Evolutionary conservation across 2,797 vertebrate genomes (phyloP), one percentile per base, ranked within the genome.

Genomic region (Catostomus latipinnis): DNA sequence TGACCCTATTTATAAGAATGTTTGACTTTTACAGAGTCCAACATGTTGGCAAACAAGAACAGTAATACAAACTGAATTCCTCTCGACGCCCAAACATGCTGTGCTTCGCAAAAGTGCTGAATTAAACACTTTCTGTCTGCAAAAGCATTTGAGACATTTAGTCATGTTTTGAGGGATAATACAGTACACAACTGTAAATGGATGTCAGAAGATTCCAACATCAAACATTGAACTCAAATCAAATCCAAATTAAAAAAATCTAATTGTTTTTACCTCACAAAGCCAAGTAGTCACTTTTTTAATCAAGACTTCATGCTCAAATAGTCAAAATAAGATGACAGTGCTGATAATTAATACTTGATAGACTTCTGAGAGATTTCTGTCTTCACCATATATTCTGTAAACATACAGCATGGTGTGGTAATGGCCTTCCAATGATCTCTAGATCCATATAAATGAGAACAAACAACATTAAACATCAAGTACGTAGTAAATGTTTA

Each of bases 21-120:
- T 67, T 77, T 67, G 34, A 71, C 52, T 65, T 43, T 72, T 16
- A 18, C 68, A 76, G 34, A 34, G 56, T 65, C 53, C 54, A 82
- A 67, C 22, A 68, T 8, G 46, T 57, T 73, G 69, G 62, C 60
- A 77, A 70, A 63, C n/a, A 49, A 65, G 52, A 73, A 78, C 49
- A n/a, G 13, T 53, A 46, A 46, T 65, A 13, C 46, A 16, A 67
- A 67, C 18, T 8, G 56, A 75, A 75, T 79, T 78, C 71, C 45
- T 70, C 13, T 18, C 16, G 61, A 78, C 65, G 66, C 71, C 71
- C 71, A 71, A 83, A 80, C 71, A 65, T 69, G 76, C 65, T 10
- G 11, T 1, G 14, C 70, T 73, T 61, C 18, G 48, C 70, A 68
- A 69, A 46, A 67, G 8, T 56, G 12, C 22, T 54, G 43, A 74